These are phyloP conservation scores for Scytalopus superciliaris DNA, from an alignment of 2,113 vertebrate species.

Conservation along the genomic window DNA sequence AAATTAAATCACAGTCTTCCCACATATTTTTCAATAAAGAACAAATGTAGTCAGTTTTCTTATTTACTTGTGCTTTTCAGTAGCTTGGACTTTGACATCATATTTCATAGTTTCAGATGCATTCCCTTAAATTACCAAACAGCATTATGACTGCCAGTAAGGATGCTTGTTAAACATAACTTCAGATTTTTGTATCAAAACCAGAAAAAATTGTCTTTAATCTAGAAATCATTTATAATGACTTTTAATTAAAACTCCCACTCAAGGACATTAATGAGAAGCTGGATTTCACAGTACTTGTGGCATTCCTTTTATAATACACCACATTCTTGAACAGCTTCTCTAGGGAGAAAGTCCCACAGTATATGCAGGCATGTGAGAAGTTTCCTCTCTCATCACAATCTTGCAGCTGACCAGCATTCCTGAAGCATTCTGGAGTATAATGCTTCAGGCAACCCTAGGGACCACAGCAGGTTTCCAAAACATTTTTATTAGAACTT, in stretches of 20 bases:
- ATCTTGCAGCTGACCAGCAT: slow-evolving; percentile 29
- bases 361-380: slow-evolving; percentile 9
- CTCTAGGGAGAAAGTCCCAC: slow-evolving; percentile 52
- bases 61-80: neutral
- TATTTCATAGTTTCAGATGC: neutral
- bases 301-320: slow-evolving; percentile 18
- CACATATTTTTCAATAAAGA: neutral
- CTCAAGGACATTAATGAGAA: slow-evolving; percentile 28
- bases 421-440: slow-evolving; percentile 52
- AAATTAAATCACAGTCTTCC: neutral
- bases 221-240: slow-evolving; percentile 33
- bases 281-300: slow-evolving; percentile 21
- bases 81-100: neutral
- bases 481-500: slow-evolving; percentile 47
- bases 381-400: slow-evolving; percentile 40
- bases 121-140: neutral
- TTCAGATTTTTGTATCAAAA: slow-evolving; percentile 38
- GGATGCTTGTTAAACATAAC: slow-evolving; percentile 3
- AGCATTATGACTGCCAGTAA: neutral
- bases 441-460: slow-evolving; percentile 5
- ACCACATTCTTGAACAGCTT: slow-evolving; percentile 45
- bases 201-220: slow-evolving; percentile 41
- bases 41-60: neutral
- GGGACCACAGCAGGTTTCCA: slow-evolving; percentile 9
- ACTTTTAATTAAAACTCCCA: slow-evolving; percentile 28